Evolutionary conservation across 1,140 invertebrate genomes (phyloP), one percentile per base, ranked within the genome.

Genomic region (Drosophila seguyi): DNA sequence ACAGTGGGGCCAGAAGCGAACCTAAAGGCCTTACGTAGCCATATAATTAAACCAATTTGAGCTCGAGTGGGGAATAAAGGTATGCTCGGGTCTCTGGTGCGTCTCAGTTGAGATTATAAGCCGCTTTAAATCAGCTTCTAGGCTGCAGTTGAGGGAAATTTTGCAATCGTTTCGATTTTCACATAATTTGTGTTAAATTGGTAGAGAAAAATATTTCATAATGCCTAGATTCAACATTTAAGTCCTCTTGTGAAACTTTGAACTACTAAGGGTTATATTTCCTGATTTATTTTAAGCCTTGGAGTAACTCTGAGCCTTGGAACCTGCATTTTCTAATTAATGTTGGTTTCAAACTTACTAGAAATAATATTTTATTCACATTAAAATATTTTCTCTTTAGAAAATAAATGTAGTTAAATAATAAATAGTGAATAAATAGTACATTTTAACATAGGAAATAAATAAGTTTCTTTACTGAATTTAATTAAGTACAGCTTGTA

Each of bases 1-100:
- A 78, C 75, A 59, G 75, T 78, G 69, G 69, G 68, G 14, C 52
- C 53, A 41, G 14, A 25, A 41, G 18, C 42, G 36, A 4, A 42
- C 53, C 44, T 13, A 27, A 47, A 56, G 53, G 53, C 36, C 31
- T 48, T 50, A 34, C 50, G 36, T 41, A 71, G 47, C 68, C 53
- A 25, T 58, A 72, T 71, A 58, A 71, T 72, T 69, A 69, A 69
- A 69, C 66, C 66, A 67, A 67, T 69, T 67, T 53, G 31, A 29
- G 22, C 31, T 55, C 31, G 62, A 69, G 48, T 72, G 41, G 67
- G 44, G 65, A 59, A 59, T 73, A 72, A 58, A 58, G 42, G 27
- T 58, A 59, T 59, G 44, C 22, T n/a, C 11, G 1, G 8, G 16
- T 27, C 29, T n/a, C 38, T 34, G 39, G 39, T n/a, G 18, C 18